Evolutionary conservation across 64 coral and sea anemone genomes (phyloP).

Genomic region (Astreopora myriophthalma): DNA sequence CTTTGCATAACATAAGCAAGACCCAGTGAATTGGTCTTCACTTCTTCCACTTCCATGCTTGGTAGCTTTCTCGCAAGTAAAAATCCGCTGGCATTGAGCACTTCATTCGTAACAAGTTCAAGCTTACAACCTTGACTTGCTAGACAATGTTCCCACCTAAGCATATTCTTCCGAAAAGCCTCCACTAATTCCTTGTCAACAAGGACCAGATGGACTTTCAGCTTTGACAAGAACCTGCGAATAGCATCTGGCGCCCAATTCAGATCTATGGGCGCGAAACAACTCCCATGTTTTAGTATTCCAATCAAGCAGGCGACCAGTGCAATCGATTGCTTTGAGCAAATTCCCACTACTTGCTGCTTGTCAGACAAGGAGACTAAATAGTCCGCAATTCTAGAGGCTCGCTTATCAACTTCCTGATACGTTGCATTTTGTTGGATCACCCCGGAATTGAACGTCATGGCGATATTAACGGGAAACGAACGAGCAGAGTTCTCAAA

Average conservation of each 20-base stretch:
- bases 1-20: slow-evolving; percentile 95
- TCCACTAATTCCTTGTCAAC: slow-evolving; percentile 48
- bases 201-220: slow-evolving; percentile 27
- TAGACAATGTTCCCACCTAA: not conserved
- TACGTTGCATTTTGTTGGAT: slow-evolving; percentile 66
- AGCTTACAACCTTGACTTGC: not conserved
- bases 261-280: slow-evolving; percentile 77
- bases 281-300: slow-evolving; percentile 44
- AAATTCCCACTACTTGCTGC: slow-evolving; percentile 57
- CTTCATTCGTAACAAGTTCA: not conserved
- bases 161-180: slow-evolving; percentile 20
- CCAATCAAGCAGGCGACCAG: slow-evolving; percentile 67
- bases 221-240: slow-evolving; percentile 52
- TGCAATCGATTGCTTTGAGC: slow-evolving; percentile 42
- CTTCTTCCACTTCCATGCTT: not conserved
- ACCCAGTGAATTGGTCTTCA: too few species aligned
- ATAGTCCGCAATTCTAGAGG: slow-evolving; percentile 43
- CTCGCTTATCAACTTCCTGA: slow-evolving; percentile 36
- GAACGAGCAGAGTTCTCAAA: slow-evolving; percentile 64
- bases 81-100: slow-evolving; percentile 6
- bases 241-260: slow-evolving; percentile 55
- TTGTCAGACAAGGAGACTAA: slow-evolving; percentile 1
- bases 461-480: slow-evolving; percentile 35
- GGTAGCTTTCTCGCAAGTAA: not conserved
- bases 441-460: slow-evolving; percentile 57